Evolutionary conservation across 2,113 vertebrate genomes (phyloP).

Genomic region (Dolichotis patagonum): DNA sequence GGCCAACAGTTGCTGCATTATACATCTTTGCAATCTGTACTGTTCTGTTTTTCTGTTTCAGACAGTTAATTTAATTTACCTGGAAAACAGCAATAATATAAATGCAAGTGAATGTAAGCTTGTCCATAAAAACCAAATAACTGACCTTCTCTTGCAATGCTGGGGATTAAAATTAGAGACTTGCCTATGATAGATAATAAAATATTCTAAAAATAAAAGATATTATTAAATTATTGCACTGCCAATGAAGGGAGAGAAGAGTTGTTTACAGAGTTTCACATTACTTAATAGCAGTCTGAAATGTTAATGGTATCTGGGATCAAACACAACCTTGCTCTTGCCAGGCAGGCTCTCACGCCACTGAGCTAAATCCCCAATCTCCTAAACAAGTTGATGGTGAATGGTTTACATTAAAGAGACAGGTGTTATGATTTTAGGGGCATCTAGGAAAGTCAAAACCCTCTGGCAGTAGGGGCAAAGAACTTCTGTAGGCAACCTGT

Average conservation of each 20-base stretch:
- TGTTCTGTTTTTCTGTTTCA: not conserved
- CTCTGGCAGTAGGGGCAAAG: too few species aligned
- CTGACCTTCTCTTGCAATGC: not conserved
- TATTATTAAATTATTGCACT: not conserved
- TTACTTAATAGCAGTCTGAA: not conserved
- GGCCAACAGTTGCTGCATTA: not conserved
- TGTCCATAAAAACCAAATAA: not conserved
- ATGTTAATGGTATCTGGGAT: not conserved
- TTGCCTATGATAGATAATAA: not conserved
- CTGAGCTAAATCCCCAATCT: too few species aligned
- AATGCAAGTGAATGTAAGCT: not conserved
- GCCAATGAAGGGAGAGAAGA: not conserved
- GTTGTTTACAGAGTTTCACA: not conserved
- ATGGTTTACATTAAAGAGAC: too few species aligned
- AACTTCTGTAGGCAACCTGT: too few species aligned
- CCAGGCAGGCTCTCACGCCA: too few species aligned
- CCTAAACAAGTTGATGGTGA: too few species aligned
- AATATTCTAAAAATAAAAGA: not conserved
- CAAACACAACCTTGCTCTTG: too few species aligned
- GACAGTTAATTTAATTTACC: not conserved
- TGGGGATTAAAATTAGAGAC: not conserved
- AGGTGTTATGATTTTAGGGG: too few species aligned
- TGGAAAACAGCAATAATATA: not conserved
- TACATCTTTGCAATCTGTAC: not conserved
- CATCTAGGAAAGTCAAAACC: too few species aligned